phyloP scores from a whole-genome alignment of 2,113 vertebrate genomes.

The Ploceus nigricollis region DNA sequence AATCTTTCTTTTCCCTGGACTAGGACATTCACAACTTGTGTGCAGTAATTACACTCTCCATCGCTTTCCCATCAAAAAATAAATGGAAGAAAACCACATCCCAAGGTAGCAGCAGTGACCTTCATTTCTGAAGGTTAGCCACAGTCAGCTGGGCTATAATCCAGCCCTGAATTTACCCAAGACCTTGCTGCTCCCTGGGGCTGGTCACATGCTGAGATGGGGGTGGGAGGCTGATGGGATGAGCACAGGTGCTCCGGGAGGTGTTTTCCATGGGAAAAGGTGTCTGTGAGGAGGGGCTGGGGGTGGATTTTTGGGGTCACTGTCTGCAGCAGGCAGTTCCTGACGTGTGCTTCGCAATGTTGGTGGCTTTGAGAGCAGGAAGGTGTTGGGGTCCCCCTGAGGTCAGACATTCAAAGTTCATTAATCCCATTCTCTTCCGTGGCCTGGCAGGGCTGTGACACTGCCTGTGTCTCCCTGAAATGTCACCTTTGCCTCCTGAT shows the following conservation, averaged over 20 bases:
- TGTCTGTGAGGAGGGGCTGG: not conserved
- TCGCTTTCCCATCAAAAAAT: conserved; percentile 60
- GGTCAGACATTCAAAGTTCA: not conserved
- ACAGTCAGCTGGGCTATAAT: conserved; percentile 8
- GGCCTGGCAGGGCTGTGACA: not conserved
- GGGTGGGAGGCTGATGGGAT: not conserved
- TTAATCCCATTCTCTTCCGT: not conserved
- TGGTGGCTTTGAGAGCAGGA: not conserved
- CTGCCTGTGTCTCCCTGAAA: not conserved
- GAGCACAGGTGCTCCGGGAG: not conserved
- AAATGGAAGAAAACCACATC: conserved; percentile 51
- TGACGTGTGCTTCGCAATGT: rapidly evolving
- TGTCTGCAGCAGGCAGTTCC: not conserved
- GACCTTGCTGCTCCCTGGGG: not conserved
- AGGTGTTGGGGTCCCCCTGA: not conserved
- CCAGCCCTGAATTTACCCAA: not conserved
- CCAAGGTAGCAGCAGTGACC: not conserved
- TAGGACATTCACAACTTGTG: not conserved
- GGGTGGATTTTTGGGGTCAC: not conserved
- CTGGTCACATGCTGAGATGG: rapidly evolving
- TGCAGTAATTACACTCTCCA: conserved; percentile 58
- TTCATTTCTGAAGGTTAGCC: conserved; percentile 37
- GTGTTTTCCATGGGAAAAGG: not conserved
- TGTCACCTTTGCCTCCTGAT: not conserved
- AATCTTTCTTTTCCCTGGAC: not conserved